A percentile compares a stretch with the other conserved stretches of the same genome.
phyloP scores from a whole-genome alignment of 2,113 vertebrate species.

The Rhea americana region DNA sequence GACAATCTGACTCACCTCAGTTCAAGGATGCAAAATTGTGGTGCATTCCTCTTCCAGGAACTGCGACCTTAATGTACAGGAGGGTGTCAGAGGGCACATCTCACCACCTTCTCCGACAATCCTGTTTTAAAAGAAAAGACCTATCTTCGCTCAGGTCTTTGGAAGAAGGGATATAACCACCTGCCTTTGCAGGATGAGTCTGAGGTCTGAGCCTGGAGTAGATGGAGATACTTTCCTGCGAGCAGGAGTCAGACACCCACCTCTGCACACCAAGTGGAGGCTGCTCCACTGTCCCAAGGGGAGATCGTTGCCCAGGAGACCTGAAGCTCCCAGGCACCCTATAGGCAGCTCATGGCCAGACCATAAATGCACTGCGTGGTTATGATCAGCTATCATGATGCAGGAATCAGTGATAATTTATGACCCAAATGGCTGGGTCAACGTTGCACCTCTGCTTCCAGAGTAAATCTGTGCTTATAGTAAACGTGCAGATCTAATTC shows the following conservation, averaged over 20 bases:
- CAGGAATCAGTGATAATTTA: not conserved
- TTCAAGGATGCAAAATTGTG: not conserved
- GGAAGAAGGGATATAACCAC: not conserved
- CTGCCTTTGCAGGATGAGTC: not conserved
- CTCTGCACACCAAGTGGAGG: not conserved
- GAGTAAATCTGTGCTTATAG: rapidly evolving
- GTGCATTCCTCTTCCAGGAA: not conserved
- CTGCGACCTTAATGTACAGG: no score
- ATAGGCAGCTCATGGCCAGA: rapidly evolving
- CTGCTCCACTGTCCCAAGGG: rapidly evolving
- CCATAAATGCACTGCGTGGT: not conserved
- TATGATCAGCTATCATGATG: not conserved
- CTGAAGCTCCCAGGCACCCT: not conserved
- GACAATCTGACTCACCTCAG: not conserved
- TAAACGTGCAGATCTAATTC: not conserved
- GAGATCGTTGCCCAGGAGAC: rapidly evolving
- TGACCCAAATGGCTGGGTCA: not conserved
- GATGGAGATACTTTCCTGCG: rapidly evolving
- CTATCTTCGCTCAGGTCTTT: not conserved
- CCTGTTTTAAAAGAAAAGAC: not conserved
- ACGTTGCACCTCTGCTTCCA: not conserved
- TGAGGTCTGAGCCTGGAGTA: not conserved
- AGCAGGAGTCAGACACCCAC: rapidly evolving
- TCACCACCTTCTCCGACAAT: not conserved
- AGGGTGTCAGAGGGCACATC: not conserved